These are phyloP conservation scores for Drosophila fungiperda DNA, from an alignment of 2,888 invertebrate species.

Conservation along the genomic window DNA sequence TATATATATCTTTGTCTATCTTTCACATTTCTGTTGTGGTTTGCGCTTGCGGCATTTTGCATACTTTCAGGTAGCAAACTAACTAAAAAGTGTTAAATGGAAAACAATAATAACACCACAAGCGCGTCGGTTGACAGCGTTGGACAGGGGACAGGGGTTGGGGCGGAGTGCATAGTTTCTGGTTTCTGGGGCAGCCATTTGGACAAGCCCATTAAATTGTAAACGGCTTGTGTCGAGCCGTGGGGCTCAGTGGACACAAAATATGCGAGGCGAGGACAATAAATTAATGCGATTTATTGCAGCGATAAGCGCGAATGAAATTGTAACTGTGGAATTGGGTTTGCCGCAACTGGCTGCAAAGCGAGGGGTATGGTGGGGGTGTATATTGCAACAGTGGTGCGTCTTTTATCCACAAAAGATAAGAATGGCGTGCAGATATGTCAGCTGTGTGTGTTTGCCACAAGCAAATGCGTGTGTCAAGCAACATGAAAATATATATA, in stretches of 20 bases:
- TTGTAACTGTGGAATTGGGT: conserved; percentile 29
- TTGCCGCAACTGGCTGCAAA: neutral
- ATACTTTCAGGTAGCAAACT: conserved; percentile 27
- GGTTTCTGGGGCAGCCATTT: conserved; percentile 16
- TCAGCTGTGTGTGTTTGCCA: conserved; percentile 2
- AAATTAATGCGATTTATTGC: conserved; percentile 84
- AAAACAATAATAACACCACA: conserved; percentile 69
- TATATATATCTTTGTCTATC: neutral
- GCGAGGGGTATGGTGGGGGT: too few relatives aligned
- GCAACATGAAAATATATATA: conserved; percentile 53
- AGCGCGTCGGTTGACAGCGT: neutral
- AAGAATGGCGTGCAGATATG: conserved; percentile 68
- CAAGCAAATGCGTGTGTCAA: conserved; percentile 25
- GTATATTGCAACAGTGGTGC: conserved; percentile 24
- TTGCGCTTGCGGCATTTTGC: conserved; percentile 14
- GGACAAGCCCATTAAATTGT: conserved; percentile 76
- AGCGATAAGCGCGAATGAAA: conserved; percentile 76
- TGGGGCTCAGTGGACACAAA: conserved; percentile 68
- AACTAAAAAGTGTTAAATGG: conserved; percentile 68
- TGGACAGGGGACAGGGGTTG: neutral
- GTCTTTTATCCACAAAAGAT: conserved; percentile 61
- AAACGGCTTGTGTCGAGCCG: conserved; percentile 44
- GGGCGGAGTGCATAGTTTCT: conserved; percentile 3
- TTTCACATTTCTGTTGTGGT: conserved; percentile 1
- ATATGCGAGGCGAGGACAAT: conserved; percentile 81